These are phyloP conservation scores for Trachelipus rathkii DNA, from an alignment of 1,140 invertebrate genomes.

Conservation along the genomic window DNA sequence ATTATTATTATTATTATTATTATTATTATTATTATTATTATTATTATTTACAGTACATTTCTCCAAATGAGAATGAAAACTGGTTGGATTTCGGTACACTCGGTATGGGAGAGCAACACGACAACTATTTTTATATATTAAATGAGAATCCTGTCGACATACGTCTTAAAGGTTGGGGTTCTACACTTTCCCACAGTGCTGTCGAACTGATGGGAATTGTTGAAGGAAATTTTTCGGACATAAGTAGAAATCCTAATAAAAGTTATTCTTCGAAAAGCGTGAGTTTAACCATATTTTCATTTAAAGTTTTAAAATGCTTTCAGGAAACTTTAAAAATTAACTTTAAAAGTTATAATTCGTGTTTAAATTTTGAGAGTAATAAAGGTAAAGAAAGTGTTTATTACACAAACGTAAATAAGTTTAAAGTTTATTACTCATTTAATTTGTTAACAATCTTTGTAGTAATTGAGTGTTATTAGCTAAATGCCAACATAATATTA, in stretches of 20 bases:
- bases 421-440: too few relatives aligned
- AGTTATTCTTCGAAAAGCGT: constrained; percentile 55
- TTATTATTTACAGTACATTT: constrained; percentile 34
- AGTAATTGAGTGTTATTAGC: too few relatives aligned
- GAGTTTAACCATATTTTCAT: too few relatives aligned
- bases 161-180: constrained; percentile 62
- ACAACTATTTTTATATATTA: constrained; percentile 66
- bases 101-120: constrained; percentile 63
- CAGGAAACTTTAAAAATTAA: too few relatives aligned
- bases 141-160: constrained; percentile 73
- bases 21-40: not conserved
- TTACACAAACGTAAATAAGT: too few relatives aligned
- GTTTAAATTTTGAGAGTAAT: too few relatives aligned
- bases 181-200: constrained; percentile 63
- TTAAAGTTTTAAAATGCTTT: too few relatives aligned
- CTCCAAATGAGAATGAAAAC: constrained; percentile 30
- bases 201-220: constrained; percentile 67
- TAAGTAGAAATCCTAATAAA: constrained; percentile 54
- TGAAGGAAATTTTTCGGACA: constrained; percentile 57
- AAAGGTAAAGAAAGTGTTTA: too few relatives aligned
- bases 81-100: constrained; percentile 68
- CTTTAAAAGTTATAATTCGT: too few relatives aligned
- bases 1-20: too few relatives aligned
- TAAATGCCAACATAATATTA: too few relatives aligned
- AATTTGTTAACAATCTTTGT: too few relatives aligned